These are phyloP conservation scores for Scolanthus callimorphus DNA, from an alignment of 92 coral and sea anemone species.

Conservation along the genomic window DNA sequence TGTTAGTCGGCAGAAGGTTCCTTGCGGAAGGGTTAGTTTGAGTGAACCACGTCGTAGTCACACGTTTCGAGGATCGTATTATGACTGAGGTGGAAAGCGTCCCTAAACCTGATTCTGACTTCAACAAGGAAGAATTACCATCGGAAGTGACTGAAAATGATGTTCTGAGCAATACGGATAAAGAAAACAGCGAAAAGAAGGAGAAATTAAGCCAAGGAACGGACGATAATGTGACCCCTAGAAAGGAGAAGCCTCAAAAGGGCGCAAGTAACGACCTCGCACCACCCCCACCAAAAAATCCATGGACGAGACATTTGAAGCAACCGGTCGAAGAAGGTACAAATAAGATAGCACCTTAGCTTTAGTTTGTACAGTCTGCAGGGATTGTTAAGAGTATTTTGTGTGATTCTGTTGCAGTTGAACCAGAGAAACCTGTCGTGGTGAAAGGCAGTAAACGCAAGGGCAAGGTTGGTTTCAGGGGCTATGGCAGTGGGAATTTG, in stretches of 20 bases:
- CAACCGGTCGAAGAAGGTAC: slow-evolving; percentile 60
- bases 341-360: not conserved
- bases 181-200: slow-evolving; percentile 28
- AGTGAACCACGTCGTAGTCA: slow-evolving; percentile 57
- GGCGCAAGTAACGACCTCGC: slow-evolving; percentile 52
- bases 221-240: slow-evolving; percentile 27
- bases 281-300: slow-evolving; percentile 91
- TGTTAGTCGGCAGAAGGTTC: slow-evolving; percentile 91
- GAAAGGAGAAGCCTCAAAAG: slow-evolving; percentile 45
- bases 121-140: slow-evolving; percentile 58
- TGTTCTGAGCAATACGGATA: slow-evolving; percentile 20
- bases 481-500: not conserved
- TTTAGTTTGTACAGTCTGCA: not conserved
- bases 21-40: slow-evolving; percentile 81
- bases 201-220: slow-evolving; percentile 24
- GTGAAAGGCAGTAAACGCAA: slow-evolving; percentile 73
- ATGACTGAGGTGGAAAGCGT: slow-evolving; percentile 95
- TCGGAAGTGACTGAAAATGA: slow-evolving; percentile 21
- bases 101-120: slow-evolving; percentile 70
- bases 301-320: slow-evolving; percentile 85
- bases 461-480: slow-evolving; percentile 55
- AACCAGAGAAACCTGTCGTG: slow-evolving; percentile 60
- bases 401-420: slow-evolving; percentile 43
- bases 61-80: slow-evolving; percentile 78
- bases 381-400: slow-evolving; percentile 6